A percentile compares a stretch with the other conserved stretches of the same genome.
phyloP scores from a whole-genome alignment of 2,888 invertebrate species.

The Thera britannica region DNA sequence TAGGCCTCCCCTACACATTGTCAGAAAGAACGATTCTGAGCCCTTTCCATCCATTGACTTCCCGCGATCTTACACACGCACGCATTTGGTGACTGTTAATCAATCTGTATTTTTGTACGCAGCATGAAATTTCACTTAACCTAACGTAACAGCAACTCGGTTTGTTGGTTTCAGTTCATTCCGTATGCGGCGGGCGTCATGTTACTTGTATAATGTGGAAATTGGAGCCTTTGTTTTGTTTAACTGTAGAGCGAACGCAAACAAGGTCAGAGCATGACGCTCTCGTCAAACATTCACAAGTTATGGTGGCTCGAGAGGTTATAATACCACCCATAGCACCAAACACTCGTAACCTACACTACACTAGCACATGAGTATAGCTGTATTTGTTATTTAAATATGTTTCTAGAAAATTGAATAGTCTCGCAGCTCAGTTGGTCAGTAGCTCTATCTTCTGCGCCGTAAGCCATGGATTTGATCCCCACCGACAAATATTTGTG shows the following conservation, averaged over 20 bases:
- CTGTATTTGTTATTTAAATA: too few relatives aligned
- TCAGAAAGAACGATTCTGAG: too few relatives aligned
- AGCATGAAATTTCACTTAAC: conserved; percentile 75
- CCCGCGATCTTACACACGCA: neutral
- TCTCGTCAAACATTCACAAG: conserved; percentile 23
- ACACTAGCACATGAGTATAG: too few relatives aligned
- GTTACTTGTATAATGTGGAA: conserved; percentile 55
- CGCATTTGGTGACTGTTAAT: conserved; percentile 3
- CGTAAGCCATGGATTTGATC: too few relatives aligned
- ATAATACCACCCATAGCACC: neutral
- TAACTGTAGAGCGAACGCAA: conserved; percentile 48
- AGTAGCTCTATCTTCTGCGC: too few relatives aligned
- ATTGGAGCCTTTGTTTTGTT: conserved; percentile 63
- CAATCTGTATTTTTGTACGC: conserved; percentile 64
- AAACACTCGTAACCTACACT: too few relatives aligned
- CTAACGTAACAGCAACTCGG: conserved; percentile 61
- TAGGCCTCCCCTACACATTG: too few relatives aligned
- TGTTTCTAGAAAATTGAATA: too few relatives aligned
- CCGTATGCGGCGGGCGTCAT: conserved; percentile 58
- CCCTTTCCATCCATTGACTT: too few relatives aligned
- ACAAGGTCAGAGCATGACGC: conserved; percentile 36
- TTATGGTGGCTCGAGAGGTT: conserved; percentile 5
- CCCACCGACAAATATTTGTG: too few relatives aligned
- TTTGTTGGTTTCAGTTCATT: conserved; percentile 65
- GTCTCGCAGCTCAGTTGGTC: too few relatives aligned